Conservation (phyloP, 1,140 invertebrate genomes). For the Neotoxoptera formosana region DNA sequence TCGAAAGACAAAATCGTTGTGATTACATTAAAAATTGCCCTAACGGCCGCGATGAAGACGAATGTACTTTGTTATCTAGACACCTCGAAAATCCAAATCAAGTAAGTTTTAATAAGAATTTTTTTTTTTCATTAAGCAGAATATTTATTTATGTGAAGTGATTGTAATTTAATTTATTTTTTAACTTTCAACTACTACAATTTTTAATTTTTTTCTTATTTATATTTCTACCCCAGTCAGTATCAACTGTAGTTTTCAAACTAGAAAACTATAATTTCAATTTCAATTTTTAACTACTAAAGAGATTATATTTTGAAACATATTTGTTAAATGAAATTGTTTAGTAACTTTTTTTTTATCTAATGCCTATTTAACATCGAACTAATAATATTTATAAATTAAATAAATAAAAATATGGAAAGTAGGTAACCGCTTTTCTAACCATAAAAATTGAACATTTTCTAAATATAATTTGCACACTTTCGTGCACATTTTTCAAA, state of each 20-base stretch:
- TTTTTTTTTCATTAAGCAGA: not conserved
- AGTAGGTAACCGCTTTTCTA: no score
- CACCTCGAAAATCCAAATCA: conserved; percentile 58
- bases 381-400: no score
- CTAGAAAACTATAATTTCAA: not conserved
- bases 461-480: no score
- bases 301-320: not conserved
- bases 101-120: conserved; percentile 37
- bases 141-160: not conserved
- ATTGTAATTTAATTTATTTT: not conserved
- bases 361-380: no score
- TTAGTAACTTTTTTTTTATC: no score
- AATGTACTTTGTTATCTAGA: conserved; percentile 66
- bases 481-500: no score
- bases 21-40: conserved; percentile 73
- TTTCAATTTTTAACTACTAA: not conserved
- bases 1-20: conserved; percentile 71
- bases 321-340: not conserved
- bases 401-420: no score
- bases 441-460: no score
- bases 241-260: not conserved
- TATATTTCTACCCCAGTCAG: not conserved
- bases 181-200: not conserved
- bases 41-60: conserved; percentile 77
- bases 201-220: not conserved